Percentiles rank a stretch among this genome's conserved stretches.
phyloP scores from a whole-genome alignment of 2,113 vertebrate genomes.

The Eulemur macaco region DNA sequence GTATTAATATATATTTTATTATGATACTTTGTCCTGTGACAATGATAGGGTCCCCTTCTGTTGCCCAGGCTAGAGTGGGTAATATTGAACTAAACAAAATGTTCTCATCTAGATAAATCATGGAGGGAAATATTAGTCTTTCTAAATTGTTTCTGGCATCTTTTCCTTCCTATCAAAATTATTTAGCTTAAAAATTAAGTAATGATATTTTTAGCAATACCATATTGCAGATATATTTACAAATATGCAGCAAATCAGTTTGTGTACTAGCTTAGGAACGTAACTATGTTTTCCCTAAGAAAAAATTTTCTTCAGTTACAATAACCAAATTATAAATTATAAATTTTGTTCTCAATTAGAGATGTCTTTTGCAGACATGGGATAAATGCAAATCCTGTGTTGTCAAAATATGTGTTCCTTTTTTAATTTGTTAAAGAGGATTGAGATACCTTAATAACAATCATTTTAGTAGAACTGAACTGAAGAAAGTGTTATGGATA shows the following conservation, averaged over 20 bases:
- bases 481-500: not conserved
- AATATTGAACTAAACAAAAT: not conserved
- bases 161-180: not conserved
- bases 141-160: not conserved
- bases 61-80: no score
- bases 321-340: not conserved
- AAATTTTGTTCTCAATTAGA: not conserved
- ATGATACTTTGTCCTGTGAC: no score
- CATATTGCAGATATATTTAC: not conserved
- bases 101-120: not conserved
- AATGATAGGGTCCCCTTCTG: no score
- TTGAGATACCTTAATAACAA: not conserved
- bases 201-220: not conserved
- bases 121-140: not conserved
- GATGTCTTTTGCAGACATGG: not conserved
- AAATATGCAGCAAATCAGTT: not conserved
- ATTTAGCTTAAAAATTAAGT: slow-evolving; percentile 9
- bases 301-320: not conserved
- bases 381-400: not conserved
- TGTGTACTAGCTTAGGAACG: not conserved
- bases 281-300: not conserved
- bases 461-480: not conserved
- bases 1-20: no score
- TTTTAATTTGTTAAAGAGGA: slow-evolving; percentile 1
- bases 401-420: not conserved